Evolutionary conservation across 2,113 vertebrate species (phyloP).

Genomic region (Amphilophus citrinellus): DNA sequence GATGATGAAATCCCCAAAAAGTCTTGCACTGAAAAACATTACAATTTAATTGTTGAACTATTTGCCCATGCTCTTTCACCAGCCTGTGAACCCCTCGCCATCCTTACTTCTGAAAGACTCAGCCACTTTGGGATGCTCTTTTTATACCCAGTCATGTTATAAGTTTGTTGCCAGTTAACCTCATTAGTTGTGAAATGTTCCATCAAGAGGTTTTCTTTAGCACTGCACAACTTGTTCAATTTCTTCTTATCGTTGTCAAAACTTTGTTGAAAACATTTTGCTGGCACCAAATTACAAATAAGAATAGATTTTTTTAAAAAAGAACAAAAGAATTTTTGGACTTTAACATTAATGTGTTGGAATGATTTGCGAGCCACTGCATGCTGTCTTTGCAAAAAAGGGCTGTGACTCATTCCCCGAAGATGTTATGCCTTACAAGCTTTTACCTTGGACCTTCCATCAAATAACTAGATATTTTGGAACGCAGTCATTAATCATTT

Average conservation of each 20-base stretch:
- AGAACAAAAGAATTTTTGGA: background rate
- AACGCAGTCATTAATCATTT: conserved; percentile 5
- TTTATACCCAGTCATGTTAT: background rate
- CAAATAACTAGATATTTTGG: conserved; percentile 8
- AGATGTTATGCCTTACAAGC: background rate
- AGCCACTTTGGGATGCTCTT: background rate
- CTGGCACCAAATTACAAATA: background rate
- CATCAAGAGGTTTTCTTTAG: background rate
- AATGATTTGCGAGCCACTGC: background rate
- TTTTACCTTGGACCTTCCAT: background rate
- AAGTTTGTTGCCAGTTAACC: background rate
- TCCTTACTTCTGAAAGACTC: background rate
- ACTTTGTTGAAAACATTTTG: background rate
- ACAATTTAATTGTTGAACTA: conserved; percentile 7
- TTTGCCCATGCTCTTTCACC: conserved; percentile 4
- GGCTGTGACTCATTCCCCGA: background rate
- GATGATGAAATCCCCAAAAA: background rate
- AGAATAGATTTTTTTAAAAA: background rate
- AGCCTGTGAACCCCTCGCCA: background rate
- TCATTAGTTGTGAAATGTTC: background rate
- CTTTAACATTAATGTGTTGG: background rate
- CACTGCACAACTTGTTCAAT: background rate
- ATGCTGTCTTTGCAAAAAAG: background rate
- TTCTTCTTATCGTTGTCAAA: background rate
- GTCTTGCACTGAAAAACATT: background rate